Conservation (phyloP, 2,888 invertebrate species). For the Teinopalpus imperialis region DNA sequence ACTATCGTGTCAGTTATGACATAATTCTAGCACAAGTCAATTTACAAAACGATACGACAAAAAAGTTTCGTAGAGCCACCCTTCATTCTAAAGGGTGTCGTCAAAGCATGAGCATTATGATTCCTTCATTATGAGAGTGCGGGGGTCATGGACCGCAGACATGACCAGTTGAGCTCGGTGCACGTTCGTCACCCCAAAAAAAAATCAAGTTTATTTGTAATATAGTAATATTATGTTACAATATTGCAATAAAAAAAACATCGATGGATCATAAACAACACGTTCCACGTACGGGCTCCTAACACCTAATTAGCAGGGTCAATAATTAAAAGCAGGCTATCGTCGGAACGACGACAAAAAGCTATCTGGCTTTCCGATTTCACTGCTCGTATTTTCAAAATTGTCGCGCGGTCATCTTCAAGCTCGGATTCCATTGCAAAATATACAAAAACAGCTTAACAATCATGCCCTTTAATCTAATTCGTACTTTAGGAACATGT, state of each 20-base stretch:
- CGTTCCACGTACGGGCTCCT: constrained; percentile 35
- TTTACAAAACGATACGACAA: too few relatives aligned
- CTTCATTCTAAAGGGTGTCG: too few relatives aligned
- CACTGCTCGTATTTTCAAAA: constrained; percentile 78
- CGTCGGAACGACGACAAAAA: constrained; percentile 63
- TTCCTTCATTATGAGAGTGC: too few relatives aligned
- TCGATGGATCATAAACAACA: neutral
- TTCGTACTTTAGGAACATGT: constrained; percentile 24
- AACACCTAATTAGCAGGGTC: constrained; percentile 63
- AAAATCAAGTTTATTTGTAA: too few relatives aligned
- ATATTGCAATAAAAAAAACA: neutral
- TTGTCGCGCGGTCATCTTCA: constrained; percentile 62
- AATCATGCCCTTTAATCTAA: constrained; percentile 16
- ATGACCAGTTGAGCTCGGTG: too few relatives aligned
- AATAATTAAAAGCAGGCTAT: constrained; percentile 70
- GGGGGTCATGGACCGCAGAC: too few relatives aligned
- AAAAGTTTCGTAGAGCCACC: too few relatives aligned
- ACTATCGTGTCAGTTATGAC: too few relatives aligned
- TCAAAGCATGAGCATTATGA: too few relatives aligned
- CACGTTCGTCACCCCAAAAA: too few relatives aligned
- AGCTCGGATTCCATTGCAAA: constrained; percentile 47
- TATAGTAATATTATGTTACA: too few relatives aligned
- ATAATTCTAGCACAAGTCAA: too few relatives aligned
- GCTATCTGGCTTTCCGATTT: constrained; percentile 64
- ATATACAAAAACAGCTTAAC: constrained; percentile 31